A percentile compares a stretch with the other conserved stretches of the same genome.
phyloP scores from a whole-genome alignment of 2,113 vertebrate species.

The Rhabdornis inornatus region DNA sequence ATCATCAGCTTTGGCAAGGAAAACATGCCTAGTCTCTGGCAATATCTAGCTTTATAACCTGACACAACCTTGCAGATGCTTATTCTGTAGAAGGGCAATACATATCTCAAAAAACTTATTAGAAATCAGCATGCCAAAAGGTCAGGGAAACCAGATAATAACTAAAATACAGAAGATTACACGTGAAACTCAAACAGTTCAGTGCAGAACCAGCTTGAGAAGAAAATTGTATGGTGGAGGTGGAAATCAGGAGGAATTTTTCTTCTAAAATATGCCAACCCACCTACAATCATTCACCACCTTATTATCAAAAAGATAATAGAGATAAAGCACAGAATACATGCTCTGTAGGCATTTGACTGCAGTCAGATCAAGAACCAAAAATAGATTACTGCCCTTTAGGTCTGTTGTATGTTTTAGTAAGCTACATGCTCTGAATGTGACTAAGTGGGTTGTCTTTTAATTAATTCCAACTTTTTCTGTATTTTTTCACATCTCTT shows the following conservation, averaged over 20 bases:
- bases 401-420: background rate
- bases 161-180: background rate
- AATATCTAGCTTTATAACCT: background rate
- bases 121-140: background rate
- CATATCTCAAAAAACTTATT: background rate
- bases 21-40: background rate
- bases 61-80: background rate
- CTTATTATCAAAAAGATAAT: conserved; percentile 60
- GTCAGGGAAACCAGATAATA: background rate
- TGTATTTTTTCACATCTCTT: background rate
- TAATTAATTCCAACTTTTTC: background rate
- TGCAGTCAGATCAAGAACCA: conserved; percentile 19
- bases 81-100: background rate
- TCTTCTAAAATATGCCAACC: conserved; percentile 34
- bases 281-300: conserved; percentile 56
- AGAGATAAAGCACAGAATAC: background rate
- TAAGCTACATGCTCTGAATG: background rate
- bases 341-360: background rate
- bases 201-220: background rate
- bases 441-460: background rate
- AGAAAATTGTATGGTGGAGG: conserved; percentile 52
- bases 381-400: conserved; percentile 42
- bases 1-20: background rate
- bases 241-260: conserved; percentile 35
- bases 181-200: background rate